Evolutionary conservation across 2,113 vertebrate species (phyloP).

Genomic region (Gobio gobio): DNA sequence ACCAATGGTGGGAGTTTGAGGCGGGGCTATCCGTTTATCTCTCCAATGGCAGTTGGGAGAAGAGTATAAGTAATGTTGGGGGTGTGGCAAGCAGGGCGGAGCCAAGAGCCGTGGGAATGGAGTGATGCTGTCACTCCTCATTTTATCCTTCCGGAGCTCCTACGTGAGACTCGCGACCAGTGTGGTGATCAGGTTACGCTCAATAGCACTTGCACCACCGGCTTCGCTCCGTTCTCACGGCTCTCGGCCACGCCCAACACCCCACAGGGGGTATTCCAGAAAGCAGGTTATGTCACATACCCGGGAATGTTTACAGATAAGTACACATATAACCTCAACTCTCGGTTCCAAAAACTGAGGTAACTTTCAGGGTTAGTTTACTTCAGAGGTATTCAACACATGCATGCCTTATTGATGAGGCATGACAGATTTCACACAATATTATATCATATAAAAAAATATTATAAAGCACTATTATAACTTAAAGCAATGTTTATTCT

Average conservation of each 20-base stretch:
- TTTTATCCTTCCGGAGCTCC: too few species aligned
- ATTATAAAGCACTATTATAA: neutral
- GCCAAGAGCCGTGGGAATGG: too few species aligned
- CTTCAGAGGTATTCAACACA: neutral
- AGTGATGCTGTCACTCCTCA: too few species aligned
- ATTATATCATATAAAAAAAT: neutral
- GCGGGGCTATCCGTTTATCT: neutral
- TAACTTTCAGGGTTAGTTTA: neutral
- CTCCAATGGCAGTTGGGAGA: neutral
- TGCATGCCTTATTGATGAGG: neutral
- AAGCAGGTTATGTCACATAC: constrained; percentile 14
- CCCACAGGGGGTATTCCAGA: neutral
- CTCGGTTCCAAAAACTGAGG: neutral
- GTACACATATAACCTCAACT: neutral
- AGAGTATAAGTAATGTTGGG: neutral
- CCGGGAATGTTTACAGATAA: neutral
- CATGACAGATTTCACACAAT: neutral
- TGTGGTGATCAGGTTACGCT: too few species aligned
- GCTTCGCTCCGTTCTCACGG: too few species aligned
- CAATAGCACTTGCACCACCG: neutral
- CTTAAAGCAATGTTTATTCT: neutral
- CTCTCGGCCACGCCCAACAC: too few species aligned
- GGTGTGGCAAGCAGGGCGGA: too few species aligned
- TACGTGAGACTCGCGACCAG: too few species aligned
- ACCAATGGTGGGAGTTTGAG: neutral